Percentiles rank a stretch among this genome's conserved stretches.
Evolutionary conservation across 2,797 vertebrate genomes (phyloP).

Genomic region (Lagorchestes hirsutus): DNA sequence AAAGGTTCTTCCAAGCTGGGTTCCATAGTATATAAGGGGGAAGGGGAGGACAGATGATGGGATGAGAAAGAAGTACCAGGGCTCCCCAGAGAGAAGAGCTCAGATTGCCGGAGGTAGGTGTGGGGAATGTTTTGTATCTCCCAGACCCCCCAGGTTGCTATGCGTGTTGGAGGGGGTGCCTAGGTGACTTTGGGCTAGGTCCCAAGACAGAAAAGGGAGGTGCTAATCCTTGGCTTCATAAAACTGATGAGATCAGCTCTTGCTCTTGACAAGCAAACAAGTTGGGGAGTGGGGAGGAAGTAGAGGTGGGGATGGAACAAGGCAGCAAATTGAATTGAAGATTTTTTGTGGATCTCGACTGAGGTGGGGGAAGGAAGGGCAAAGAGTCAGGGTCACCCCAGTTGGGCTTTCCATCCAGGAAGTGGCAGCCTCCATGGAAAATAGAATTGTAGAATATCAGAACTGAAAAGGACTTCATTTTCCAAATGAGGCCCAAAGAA

Average conservation of each 20-base stretch:
- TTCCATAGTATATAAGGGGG: neutral
- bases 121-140: neutral
- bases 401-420: neutral
- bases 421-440: neutral
- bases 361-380: neutral
- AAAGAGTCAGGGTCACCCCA: neutral
- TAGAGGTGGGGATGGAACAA: neutral
- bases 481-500: constrained; percentile 16
- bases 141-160: neutral
- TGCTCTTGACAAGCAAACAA: constrained; percentile 74
- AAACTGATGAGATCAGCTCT: constrained; percentile 74
- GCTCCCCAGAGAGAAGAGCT: neutral
- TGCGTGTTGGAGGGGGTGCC: neutral
- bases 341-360: neutral
- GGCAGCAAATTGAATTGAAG: neutral
- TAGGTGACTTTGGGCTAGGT: neutral
- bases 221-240: constrained; percentile 46
- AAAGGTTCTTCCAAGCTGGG: neutral
- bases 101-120: neutral
- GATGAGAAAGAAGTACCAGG: neutral
- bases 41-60: neutral
- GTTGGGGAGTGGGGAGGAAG: too few species aligned
- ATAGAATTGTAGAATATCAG: neutral
- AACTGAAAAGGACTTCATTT: neutral
- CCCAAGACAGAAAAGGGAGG: constrained; percentile 52